Evolutionary conservation across 2,113 vertebrate genomes (phyloP).

Genomic region (Delphinus delphis): DNA sequence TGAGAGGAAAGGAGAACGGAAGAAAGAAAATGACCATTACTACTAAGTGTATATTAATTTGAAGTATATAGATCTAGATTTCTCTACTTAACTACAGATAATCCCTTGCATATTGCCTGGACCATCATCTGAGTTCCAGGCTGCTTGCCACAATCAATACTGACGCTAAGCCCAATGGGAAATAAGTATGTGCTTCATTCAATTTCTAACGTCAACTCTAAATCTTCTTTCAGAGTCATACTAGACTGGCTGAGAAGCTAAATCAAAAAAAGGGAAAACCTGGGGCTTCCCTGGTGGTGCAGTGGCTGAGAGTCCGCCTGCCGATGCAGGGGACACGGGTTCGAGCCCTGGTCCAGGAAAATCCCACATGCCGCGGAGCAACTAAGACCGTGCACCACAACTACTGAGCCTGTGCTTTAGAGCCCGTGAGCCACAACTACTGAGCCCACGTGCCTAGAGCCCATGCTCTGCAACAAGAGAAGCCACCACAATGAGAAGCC

Average conservation of each 20-base stretch:
- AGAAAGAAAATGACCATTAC: background rate
- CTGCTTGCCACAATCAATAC: background rate
- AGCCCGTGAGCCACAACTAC: too few species aligned
- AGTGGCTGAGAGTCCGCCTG: too few species aligned
- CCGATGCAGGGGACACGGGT: too few species aligned
- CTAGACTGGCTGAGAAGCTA: background rate
- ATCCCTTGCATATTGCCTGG: background rate
- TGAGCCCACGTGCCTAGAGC: too few species aligned
- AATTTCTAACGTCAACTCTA: constrained; percentile 39
- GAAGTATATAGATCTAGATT: background rate
- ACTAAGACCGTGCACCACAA: too few species aligned
- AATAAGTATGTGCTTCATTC: background rate
- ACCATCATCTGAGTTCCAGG: background rate
- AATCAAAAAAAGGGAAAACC: background rate
- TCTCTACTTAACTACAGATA: background rate
- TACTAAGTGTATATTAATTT: background rate
- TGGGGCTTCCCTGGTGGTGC: too few species aligned
- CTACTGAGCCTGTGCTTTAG: too few species aligned
- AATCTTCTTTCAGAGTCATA: background rate
- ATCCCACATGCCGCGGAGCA: too few species aligned
- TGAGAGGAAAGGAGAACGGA: background rate
- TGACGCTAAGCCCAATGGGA: background rate
- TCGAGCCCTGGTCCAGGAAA: too few species aligned
- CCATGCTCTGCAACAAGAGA: too few species aligned
- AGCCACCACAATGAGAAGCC: too few species aligned